A percentile compares a stretch with the other conserved stretches of the same genome.
Evolutionary conservation across 2,113 vertebrate genomes (phyloP).

Genomic region (human (Homo sapiens)): DNA sequence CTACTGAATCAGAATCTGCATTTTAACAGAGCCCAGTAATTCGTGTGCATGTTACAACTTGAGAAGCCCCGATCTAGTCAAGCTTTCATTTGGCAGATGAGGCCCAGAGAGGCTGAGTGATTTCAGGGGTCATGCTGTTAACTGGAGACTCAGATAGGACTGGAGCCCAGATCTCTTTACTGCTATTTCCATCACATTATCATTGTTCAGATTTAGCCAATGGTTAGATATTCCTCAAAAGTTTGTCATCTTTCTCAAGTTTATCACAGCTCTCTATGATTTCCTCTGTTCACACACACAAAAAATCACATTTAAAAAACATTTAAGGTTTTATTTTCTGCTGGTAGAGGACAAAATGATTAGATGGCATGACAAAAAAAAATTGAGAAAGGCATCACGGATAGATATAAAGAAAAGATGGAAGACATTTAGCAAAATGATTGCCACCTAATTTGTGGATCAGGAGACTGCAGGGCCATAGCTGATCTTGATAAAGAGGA

Average conservation of each 20-base stretch:
- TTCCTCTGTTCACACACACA: not conserved
- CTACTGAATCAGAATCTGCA: not conserved
- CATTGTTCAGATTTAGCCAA: slow-evolving; percentile 1
- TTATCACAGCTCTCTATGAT: not conserved
- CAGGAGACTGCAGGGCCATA: not conserved
- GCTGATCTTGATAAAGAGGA: not conserved
- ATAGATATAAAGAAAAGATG: not conserved
- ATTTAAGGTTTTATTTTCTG: not conserved
- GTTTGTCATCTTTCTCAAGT: not conserved
- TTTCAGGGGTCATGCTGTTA: not conserved
- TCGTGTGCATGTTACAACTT: not conserved
- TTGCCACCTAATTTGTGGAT: not conserved
- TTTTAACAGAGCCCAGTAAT: not conserved
- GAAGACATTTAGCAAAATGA: not conserved
- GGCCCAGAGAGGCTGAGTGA: not conserved
- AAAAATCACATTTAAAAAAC: not conserved
- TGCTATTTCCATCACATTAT: not conserved
- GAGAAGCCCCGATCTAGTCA: not conserved
- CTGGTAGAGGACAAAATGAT: slow-evolving; percentile 14
- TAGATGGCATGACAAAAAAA: not conserved
- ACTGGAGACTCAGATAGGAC: not conserved
- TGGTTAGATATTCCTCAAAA: not conserved
- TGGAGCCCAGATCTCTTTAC: not conserved
- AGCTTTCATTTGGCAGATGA: not conserved
- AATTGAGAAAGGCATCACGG: not conserved